phyloP scores from a whole-genome alignment of 2,797 vertebrate species.

The Coilia nasus region DNA sequence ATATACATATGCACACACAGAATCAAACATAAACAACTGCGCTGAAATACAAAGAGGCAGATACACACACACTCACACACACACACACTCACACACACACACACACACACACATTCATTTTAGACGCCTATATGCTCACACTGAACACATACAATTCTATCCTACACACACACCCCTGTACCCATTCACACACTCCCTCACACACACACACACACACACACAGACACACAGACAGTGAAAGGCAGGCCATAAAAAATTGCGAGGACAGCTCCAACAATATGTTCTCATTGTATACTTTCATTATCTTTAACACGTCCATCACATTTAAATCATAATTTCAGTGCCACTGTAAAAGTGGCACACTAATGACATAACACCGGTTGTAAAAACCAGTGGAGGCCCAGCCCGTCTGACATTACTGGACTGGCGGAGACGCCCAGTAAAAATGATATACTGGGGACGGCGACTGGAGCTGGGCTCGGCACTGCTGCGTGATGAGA shows the following conservation, averaged over 20 bases:
- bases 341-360: constrained; percentile 24
- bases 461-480: neutral
- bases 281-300: constrained; percentile 21
- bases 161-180: neutral
- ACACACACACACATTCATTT: no score
- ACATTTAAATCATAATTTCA: constrained; percentile 25
- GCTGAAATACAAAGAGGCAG: no score
- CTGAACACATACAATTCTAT: no score
- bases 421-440: constrained; percentile 16
- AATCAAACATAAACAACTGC: no score
- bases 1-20: no score
- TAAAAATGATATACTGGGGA: constrained; percentile 14
- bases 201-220: neutral
- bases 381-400: neutral
- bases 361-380: constrained; percentile 21
- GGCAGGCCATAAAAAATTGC: neutral
- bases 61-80: no score
- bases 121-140: no score
- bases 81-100: no score
- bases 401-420: constrained; percentile 5
- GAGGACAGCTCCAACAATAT: neutral
- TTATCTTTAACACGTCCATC: constrained; percentile 25
- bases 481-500: neutral
- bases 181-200: neutral
- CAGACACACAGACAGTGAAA: neutral